Evolutionary conservation across 35 echinoderm and acorn worm genomes (phyloP).

Genomic region (Eucidaris tribuloides): DNA sequence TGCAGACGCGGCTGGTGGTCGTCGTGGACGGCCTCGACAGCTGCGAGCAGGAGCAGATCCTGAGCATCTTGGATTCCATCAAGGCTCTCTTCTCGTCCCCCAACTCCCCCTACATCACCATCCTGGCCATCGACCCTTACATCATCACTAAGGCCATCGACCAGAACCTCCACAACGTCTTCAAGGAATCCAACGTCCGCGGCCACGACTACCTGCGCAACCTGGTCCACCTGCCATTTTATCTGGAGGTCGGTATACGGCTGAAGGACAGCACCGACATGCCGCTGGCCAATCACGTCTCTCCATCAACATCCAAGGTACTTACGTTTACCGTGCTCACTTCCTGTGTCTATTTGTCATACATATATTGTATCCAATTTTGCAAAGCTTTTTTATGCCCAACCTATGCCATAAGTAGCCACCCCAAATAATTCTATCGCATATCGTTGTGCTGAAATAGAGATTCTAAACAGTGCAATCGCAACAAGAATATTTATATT

Average conservation of each 20-base stretch:
- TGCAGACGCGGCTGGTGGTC: slow-evolving; percentile 87
- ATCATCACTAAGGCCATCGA: slow-evolving; percentile 99
- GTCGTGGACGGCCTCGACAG: slow-evolving; percentile 93
- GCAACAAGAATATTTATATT: too few species aligned
- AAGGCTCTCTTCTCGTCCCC: slow-evolving; percentile 89
- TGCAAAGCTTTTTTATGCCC: too few species aligned
- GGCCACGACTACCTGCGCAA: slow-evolving; percentile 96
- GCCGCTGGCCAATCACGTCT: slow-evolving; percentile 60
- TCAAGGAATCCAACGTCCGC: slow-evolving; percentile 87
- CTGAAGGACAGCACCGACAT: slow-evolving; percentile 64
- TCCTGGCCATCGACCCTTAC: slow-evolving; percentile 92
- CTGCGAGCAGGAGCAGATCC: slow-evolving; percentile 95
- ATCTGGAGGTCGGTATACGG: slow-evolving; percentile 78
- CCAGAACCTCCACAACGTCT: slow-evolving; percentile 90
- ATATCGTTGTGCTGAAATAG: too few species aligned
- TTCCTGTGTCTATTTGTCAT: too few species aligned
- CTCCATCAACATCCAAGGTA: slow-evolving; percentile 69
- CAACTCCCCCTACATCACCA: slow-evolving; percentile 81
- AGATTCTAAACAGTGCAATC: too few species aligned
- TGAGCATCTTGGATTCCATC: slow-evolving; percentile 89
- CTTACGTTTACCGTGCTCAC: too few species aligned
- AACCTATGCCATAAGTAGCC: too few species aligned
- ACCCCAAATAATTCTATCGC: too few species aligned
- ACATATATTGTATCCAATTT: too few species aligned
- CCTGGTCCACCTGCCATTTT: slow-evolving; percentile 95